Evolutionary conservation across 2,113 vertebrate species (phyloP).

Genomic region (Myodes glareolus): DNA sequence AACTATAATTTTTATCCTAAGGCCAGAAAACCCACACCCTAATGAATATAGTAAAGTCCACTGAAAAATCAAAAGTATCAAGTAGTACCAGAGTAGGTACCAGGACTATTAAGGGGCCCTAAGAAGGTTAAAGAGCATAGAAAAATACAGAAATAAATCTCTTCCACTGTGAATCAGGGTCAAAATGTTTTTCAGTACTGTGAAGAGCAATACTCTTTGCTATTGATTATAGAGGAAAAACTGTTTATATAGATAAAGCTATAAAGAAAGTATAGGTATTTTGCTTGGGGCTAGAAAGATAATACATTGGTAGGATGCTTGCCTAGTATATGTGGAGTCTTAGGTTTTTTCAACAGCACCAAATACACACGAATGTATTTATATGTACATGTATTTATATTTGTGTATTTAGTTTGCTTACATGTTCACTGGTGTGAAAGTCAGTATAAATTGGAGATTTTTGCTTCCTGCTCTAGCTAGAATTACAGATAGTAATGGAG

Average conservation of each 20-base stretch:
- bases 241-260: neutral
- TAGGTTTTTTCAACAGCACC: neutral
- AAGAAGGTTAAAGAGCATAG: neutral
- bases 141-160: neutral
- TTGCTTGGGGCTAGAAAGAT: neutral
- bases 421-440: neutral
- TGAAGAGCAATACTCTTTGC: neutral
- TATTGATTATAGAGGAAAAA: neutral
- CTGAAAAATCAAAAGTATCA: conserved; percentile 10
- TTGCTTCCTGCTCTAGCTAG: neutral
- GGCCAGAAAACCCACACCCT: neutral
- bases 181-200: neutral
- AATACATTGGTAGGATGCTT: neutral
- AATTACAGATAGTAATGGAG: neutral
- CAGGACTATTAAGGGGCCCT: neutral
- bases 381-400: neutral
- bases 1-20: conserved; percentile 29
- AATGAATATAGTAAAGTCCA: neutral
- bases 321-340: neutral
- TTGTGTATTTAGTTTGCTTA: neutral
- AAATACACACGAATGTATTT: neutral
- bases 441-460: neutral
- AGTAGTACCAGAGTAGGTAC: neutral
- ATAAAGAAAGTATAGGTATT: neutral
- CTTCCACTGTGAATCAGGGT: neutral